Evolutionary conservation across 1,140 invertebrate genomes (phyloP).

Genomic region (Bradynema listronoti): DNA sequence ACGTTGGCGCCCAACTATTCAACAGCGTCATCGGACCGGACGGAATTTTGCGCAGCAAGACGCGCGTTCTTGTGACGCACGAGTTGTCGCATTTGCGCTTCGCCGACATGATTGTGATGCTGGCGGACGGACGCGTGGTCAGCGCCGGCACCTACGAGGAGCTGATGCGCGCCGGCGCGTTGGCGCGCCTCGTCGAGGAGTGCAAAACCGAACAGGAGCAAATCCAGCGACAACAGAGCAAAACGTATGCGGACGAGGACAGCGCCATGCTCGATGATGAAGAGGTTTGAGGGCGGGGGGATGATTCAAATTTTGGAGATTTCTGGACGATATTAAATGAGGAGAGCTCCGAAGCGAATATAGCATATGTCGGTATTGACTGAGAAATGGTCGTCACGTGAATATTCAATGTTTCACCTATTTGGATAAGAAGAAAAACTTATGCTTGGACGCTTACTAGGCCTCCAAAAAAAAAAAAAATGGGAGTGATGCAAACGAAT

Average conservation of each 20-base stretch:
- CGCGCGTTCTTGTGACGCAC: conserved; percentile 58
- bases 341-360: too few relatives aligned
- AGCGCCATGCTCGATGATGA: conserved; percentile 15
- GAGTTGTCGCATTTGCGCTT: conserved; percentile 45
- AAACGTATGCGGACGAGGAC: conserved; percentile 6
- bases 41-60: conserved; percentile 64
- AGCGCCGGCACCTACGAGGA: conserved; percentile 22
- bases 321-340: too few relatives aligned
- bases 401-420: too few relatives aligned
- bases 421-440: too few relatives aligned
- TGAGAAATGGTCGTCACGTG: too few relatives aligned
- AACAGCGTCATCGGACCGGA: conserved; percentile 73
- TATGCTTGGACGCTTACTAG: too few relatives aligned
- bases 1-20: conserved; percentile 82
- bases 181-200: conserved; percentile 10
- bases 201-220: conserved; percentile 18
- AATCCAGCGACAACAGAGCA: conserved; percentile 4
- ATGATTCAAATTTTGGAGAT: too few relatives aligned
- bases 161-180: conserved; percentile 11
- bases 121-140: conserved; percentile 18
- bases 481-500: too few relatives aligned
- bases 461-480: too few relatives aligned
- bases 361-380: too few relatives aligned
- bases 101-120: conserved; percentile 40
- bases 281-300: not conserved